Evolutionary conservation across 2,113 vertebrate species (phyloP).

Genomic region (Myiozetetes cayanensis): DNA sequence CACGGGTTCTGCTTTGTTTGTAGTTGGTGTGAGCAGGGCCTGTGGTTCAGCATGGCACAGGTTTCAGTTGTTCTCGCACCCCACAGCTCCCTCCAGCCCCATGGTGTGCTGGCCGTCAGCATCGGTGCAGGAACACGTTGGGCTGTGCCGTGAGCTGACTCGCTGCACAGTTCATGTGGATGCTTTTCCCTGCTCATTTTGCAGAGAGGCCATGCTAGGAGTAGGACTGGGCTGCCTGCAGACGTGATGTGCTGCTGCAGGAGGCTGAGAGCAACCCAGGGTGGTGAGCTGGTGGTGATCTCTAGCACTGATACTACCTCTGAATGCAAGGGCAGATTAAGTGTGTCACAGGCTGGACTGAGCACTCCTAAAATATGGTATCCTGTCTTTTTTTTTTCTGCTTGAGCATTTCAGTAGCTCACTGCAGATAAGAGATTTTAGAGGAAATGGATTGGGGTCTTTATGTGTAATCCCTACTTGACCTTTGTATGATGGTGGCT

Average conservation of each 20-base stretch:
- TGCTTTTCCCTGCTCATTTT: accelerated
- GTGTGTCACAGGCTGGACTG: neutral
- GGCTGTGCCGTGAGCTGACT: too few relatives aligned
- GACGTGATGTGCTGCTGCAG: accelerated
- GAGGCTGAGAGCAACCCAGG: accelerated
- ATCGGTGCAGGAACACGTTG: accelerated
- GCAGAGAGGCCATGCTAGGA: accelerated
- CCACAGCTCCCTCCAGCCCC: neutral
- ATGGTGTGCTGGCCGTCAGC: accelerated
- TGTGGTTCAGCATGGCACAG: accelerated
- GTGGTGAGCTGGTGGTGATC: accelerated
- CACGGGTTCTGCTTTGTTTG: accelerated
- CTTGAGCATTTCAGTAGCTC: neutral
- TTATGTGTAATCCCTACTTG: accelerated
- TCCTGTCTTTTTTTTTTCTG: neutral
- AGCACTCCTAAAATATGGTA: neutral
- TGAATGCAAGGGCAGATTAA: neutral
- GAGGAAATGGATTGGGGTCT: neutral
- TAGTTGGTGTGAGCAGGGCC: neutral
- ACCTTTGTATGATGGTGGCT: neutral
- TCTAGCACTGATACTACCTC: neutral
- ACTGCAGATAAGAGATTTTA: neutral
- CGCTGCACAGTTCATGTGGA: accelerated
- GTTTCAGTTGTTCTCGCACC: accelerated
- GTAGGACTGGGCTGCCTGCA: neutral